A percentile compares a stretch with the other conserved stretches of the same genome.
phyloP scores from a whole-genome alignment of 2,888 invertebrate genomes.

The Ecdyonurus torrentis region DNA sequence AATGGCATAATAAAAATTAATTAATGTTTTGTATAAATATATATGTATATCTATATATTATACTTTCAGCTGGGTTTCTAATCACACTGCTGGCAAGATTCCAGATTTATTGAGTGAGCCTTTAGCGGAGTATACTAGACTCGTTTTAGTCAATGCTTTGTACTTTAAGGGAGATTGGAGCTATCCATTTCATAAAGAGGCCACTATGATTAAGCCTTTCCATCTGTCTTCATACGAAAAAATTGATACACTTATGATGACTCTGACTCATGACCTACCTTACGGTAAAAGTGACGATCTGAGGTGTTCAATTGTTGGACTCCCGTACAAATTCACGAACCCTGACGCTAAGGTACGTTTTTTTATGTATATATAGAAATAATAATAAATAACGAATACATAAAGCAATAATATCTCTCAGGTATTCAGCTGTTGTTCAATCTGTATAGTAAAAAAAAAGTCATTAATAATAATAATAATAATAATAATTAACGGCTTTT shows the following conservation, averaged over 20 bases:
- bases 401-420: no score
- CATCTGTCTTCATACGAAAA: constrained; percentile 23
- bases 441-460: no score
- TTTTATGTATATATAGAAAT: no score
- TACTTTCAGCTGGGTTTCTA: constrained; percentile 38
- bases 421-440: no score
- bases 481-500: no score
- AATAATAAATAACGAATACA: no score
- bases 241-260: constrained; percentile 44
- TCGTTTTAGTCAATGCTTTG: constrained; percentile 48
- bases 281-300: constrained; percentile 33
- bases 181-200: constrained; percentile 36
- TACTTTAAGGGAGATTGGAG: constrained; percentile 59
- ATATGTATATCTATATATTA: no score
- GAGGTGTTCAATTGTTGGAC: constrained; percentile 42
- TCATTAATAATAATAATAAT: no score
- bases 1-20: no score
- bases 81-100: constrained; percentile 44
- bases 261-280: constrained; percentile 40
- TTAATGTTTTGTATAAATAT: no score
- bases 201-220: constrained; percentile 31
- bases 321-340: constrained; percentile 51
- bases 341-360: constrained; percentile 14
- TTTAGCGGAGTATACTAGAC: constrained; percentile 35
- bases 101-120: constrained; percentile 34